Conservation (phyloP, 1,140 invertebrate genomes). For the Cephus cinctus region DNA sequence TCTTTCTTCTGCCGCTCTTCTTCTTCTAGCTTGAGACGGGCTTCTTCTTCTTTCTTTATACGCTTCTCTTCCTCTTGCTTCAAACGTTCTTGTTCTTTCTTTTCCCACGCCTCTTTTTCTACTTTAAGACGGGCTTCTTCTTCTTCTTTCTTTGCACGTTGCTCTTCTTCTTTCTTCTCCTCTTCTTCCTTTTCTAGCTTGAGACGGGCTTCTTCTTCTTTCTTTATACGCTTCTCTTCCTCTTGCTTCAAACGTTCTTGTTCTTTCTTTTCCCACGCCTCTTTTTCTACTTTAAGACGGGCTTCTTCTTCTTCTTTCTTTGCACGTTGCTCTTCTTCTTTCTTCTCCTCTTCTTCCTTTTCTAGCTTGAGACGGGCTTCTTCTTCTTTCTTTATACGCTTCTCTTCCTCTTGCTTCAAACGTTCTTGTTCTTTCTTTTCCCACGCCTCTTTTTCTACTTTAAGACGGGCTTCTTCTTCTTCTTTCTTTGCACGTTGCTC, state of each 20-base stretch:
- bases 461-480: conserved; percentile 4
- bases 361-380: background rate
- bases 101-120: conserved; percentile 22
- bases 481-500: conserved; percentile 6
- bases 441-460: conserved; percentile 9
- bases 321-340: background rate
- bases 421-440: conserved; percentile 9
- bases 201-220: background rate
- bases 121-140: conserved; percentile 18
- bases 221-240: background rate
- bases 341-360: conserved; percentile 7
- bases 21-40: conserved; percentile 15
- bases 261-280: conserved; percentile 12
- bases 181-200: conserved; percentile 1
- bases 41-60: conserved; percentile 11
- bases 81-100: conserved; percentile 5
- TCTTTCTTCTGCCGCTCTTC: conserved; percentile 9
- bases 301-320: conserved; percentile 3
- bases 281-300: conserved; percentile 13
- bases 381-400: conserved; percentile 9
- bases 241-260: conserved; percentile 1
- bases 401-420: background rate
- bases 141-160: conserved; percentile 19
- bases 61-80: conserved; percentile 11
- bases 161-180: conserved; percentile 9